Base-by-base conservation (phyloP, 2,888 invertebrate genomes). In the Willowsia nigromaculata region DNA sequence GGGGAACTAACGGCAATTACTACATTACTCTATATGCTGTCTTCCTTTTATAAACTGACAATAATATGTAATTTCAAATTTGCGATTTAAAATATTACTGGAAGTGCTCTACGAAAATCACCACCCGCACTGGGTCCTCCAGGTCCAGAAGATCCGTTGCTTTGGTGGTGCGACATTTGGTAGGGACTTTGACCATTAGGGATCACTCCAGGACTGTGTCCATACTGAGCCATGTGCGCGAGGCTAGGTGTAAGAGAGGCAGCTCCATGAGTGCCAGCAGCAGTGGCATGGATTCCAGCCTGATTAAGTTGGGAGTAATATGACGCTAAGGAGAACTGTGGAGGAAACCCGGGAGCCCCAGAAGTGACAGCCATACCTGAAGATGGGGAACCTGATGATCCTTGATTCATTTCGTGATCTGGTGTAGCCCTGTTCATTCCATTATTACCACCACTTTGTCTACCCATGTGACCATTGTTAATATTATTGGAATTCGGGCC, bases 91-190 rank as follows among this genome's bases (percentile, higher is more conserved):
- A 97, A 96, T 95, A 97, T 96, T 93, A 97, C 96, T 76, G 96
- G 96, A 22, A 97, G 94, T 0, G 97, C 97, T 93, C 96, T 95
- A 93, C 96, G 94, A 93, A 96, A 96, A 93, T 97, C 96, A 13
- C 86, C 90, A 53, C 86, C 65, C 7, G 74, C 43, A 65, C 95
- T 94, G 40, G 96, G 96, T 68, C 92, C 90, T 47, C 88, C 85
- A 40, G 90, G 88, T 85, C 89, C 89, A 86, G 91, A 62, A 59
- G 90, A 33, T 30, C 89, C 88, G 25, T 90, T 82, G 71, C 90
- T 90, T 71, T 92, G 92, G 88, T 91, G 91, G 83, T 92, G 92
- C 13, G 90, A 65, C 91, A 92, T 91, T 90, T 90, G 91, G 90
- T 91, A 92, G 7, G 92, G 92, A 83, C 90, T 92, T 56, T 92